A percentile compares a stretch with the other conserved stretches of the same genome.
phyloP scores from a whole-genome alignment of 2,888 invertebrate species.

The Andrena dorsata region DNA sequence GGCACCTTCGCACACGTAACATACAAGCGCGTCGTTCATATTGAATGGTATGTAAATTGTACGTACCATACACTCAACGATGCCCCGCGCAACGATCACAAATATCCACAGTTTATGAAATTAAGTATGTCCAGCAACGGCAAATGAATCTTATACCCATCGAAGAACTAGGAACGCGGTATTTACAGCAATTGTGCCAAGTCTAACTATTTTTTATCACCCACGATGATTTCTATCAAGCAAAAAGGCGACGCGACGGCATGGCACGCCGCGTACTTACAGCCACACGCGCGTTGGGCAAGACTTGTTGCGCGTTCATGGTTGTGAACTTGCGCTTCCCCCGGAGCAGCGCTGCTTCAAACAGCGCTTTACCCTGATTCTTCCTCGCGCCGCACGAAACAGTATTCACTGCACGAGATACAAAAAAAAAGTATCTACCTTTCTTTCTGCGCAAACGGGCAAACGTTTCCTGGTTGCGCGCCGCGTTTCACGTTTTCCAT shows the following conservation, averaged over 20 bases:
- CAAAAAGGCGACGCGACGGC: neutral
- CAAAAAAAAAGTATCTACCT: neutral
- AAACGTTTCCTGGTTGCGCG: neutral
- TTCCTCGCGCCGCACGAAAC: neutral
- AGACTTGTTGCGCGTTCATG: constrained; percentile 53
- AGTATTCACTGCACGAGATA: neutral
- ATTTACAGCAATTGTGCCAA: neutral
- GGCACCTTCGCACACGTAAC: neutral
- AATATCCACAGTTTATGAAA: neutral
- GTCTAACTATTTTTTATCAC: neutral
- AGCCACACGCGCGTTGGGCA: constrained; percentile 18
- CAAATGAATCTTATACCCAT: neutral
- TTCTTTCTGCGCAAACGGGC: neutral
- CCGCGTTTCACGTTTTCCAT: neutral
- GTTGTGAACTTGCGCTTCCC: constrained; percentile 2
- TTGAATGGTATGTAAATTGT: neutral
- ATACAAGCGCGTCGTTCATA: neutral
- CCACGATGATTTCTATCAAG: neutral
- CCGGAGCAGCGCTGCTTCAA: neutral
- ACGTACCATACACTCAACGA: neutral
- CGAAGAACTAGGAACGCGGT: neutral
- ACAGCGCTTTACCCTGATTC: constrained; percentile 20
- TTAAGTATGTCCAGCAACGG: neutral
- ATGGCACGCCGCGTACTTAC: neutral
- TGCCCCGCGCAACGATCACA: neutral